Base-by-base conservation (phyloP, 2,888 invertebrate species). In the Apotomis betuletana region DNA sequence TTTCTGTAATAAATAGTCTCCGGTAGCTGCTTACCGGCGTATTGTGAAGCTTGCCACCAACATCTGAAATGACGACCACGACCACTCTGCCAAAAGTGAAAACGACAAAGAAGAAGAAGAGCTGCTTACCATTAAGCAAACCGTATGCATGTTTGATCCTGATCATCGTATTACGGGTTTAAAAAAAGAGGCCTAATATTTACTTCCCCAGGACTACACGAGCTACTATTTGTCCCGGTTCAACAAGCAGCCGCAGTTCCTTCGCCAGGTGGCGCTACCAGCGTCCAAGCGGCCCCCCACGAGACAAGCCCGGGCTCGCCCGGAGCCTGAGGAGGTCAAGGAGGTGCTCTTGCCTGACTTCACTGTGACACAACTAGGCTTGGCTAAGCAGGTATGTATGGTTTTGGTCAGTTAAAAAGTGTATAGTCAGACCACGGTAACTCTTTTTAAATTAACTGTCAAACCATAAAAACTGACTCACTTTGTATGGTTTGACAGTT, bases 161-260 rank as follows among this genome's bases (percentile, higher is more conserved):
- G 27, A 27, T 27, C 27, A 27, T 27, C 27, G 27, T 27, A 27
- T 27, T 1, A 27, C 27, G 27, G 44, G 13, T 60, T 15, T 9
- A 60, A 44, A 61, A 4, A 49, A 0, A 4, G 9, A 49, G 10
- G 9, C 49, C 9, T 9, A 6, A 44, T n/a, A n/a, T 59, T 61
- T 46, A 38, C 61, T 3, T 46, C 62, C 60, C 8, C 80, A 92
- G 94, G 98, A 98, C 81, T 99, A 97, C 87, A 96, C 96, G 83
- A 96, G 96, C 76, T 98, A 97, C 88, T 97, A 97, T 87, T 95
- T 96, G 80, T 93, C 97, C 58, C 96, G 97, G 81, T 98, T 97
- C 91, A 96, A 97, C 85, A 97, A 96, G 86, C 95, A 96, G 85
- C 98, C 98, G 0, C 96, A 96, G 88, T 95, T 98, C 77, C 95